phyloP scores from a whole-genome alignment of 2,797 vertebrate genomes.

The Melanotaenia trifasciata region DNA sequence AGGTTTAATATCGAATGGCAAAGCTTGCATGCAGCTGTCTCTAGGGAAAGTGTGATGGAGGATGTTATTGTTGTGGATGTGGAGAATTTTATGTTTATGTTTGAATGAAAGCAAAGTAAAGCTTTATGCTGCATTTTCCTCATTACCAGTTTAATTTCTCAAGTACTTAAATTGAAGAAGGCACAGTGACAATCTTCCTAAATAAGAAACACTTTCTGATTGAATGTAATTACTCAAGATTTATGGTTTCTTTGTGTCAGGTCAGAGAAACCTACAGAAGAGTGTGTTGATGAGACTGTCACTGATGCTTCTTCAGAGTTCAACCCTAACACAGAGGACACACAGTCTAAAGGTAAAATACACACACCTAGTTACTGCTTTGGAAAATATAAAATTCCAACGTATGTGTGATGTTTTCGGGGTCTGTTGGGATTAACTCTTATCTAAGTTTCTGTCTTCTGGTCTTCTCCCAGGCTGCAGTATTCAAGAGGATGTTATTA shows the following conservation, averaged over 20 bases:
- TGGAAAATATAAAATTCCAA: background rate
- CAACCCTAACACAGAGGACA: slow-evolving; percentile 50
- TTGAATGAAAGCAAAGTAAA: too few species aligned
- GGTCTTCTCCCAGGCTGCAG: slow-evolving; percentile 55
- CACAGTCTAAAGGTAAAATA: slow-evolving; percentile 67
- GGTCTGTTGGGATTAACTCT: background rate
- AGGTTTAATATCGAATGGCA: background rate
- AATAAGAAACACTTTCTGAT: background rate
- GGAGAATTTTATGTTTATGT: background rate
- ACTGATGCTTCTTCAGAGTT: slow-evolving; percentile 36
- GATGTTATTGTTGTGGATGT: background rate
- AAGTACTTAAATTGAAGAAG: slow-evolving; percentile 1
- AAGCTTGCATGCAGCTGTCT: background rate
- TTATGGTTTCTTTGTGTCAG: slow-evolving; percentile 50
- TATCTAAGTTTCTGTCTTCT: background rate
- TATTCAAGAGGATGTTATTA: slow-evolving; percentile 56
- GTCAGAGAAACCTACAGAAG: slow-evolving; percentile 56
- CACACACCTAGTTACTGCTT: background rate
- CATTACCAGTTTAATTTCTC: too few species aligned
- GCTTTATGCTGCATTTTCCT: too few species aligned
- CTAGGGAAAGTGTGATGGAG: background rate
- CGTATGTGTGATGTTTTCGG: background rate
- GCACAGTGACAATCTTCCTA: background rate
- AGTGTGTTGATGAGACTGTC: slow-evolving; percentile 9
- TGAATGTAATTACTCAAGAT: background rate